phyloP scores from a whole-genome alignment of 2,797 vertebrate species.

The Sebastes hopkinsi region DNA sequence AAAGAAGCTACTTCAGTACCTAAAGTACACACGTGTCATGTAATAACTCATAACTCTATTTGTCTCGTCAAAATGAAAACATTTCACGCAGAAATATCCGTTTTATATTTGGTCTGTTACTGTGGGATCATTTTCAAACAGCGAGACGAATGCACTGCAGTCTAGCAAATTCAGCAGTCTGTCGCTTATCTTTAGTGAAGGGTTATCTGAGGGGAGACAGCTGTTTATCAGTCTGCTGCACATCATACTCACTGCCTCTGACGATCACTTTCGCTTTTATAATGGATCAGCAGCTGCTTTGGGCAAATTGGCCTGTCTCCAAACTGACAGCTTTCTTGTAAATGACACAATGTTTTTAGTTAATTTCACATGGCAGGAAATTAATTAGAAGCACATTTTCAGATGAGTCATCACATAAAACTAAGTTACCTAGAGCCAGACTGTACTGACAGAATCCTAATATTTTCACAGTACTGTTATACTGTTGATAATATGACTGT shows the following conservation, averaged over 20 bases:
- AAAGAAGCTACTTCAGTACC: background rate
- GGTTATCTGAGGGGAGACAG: constrained; percentile 56
- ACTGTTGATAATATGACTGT: background rate
- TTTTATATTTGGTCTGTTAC: background rate
- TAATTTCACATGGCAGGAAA: constrained; percentile 1
- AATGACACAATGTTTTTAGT: background rate
- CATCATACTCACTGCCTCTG: constrained; percentile 24
- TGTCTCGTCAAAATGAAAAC: background rate
- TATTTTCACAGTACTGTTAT: background rate
- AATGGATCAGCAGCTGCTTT: constrained; percentile 35
- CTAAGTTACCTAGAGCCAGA: background rate
- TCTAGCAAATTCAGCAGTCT: background rate
- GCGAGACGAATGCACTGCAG: background rate
- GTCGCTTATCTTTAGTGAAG: constrained; percentile 20
- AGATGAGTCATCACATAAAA: background rate
- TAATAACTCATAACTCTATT: background rate
- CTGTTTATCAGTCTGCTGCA: constrained; percentile 65
- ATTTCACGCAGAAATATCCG: background rate
- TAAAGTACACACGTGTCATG: too few relatives aligned
- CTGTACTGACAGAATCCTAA: background rate
- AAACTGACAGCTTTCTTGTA: constrained; percentile 5
- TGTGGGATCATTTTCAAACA: background rate
- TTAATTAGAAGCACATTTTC: background rate
- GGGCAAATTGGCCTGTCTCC: constrained; percentile 16
- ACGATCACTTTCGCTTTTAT: constrained; percentile 20